Evolutionary conservation across 1,140 invertebrate genomes (phyloP).

Genomic region (Neotoxoptera formosana): DNA sequence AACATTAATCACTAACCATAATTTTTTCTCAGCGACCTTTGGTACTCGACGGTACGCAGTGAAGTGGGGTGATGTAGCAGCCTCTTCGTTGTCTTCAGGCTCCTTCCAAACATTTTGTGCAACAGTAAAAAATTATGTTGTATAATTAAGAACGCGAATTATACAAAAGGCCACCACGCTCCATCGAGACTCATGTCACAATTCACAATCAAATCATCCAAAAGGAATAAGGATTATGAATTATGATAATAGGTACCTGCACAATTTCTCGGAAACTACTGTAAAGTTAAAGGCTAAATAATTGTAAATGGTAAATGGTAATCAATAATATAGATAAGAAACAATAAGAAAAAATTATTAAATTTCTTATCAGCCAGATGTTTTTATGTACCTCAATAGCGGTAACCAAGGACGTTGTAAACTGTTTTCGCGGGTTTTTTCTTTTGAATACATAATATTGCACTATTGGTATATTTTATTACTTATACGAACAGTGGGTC

Average conservation of each 20-base stretch:
- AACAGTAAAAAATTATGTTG: not conserved
- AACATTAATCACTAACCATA: slow-evolving; percentile 42
- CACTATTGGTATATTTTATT: too few species aligned
- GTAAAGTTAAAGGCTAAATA: slow-evolving; percentile 16
- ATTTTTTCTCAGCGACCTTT: slow-evolving; percentile 54
- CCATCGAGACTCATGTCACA: not conserved
- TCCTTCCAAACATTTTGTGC: slow-evolving; percentile 35
- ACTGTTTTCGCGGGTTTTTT: not conserved
- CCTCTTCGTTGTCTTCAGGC: slow-evolving; percentile 36
- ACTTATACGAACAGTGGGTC: too few species aligned
- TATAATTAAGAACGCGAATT: not conserved
- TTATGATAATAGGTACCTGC: not conserved
- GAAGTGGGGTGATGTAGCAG: slow-evolving; percentile 37
- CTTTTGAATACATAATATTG: too few species aligned
- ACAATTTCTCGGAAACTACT: not conserved
- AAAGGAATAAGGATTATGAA: not conserved
- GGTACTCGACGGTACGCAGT: slow-evolving; percentile 9
- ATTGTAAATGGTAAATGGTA: not conserved
- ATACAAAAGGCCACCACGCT: not conserved
- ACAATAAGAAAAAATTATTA: not conserved
- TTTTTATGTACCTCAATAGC: not conserved
- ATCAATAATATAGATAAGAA: slow-evolving; percentile 46
- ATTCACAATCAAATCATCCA: not conserved
- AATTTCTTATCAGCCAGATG: slow-evolving; percentile 39
- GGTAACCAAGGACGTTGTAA: not conserved